Evolutionary conservation across 2,888 invertebrate species (phyloP), one percentile per base, ranked within the genome.

Genomic region (Apotomis capreana): DNA sequence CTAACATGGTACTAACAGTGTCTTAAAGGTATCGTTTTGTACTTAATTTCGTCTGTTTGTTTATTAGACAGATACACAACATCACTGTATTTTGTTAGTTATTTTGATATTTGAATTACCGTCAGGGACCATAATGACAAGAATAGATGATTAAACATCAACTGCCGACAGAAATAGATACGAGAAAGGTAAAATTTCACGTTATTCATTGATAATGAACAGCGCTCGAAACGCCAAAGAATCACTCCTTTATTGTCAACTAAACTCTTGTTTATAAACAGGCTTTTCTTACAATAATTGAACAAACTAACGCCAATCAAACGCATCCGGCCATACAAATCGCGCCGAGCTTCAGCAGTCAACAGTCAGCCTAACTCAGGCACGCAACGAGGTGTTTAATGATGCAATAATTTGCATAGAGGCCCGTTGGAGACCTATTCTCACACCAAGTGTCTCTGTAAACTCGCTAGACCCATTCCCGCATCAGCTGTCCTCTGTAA

Each of bases 341-440:
- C 86, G 82, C 80, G 85, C 78, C 74, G 76, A 77, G 73, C 80
- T 77, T 77, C 77, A 80, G 79, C 77, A 80, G 79, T 80, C 81
- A 80, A 75, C 77, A 76, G 77, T 67, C 72, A 75, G 65, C 70
- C 75, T 77, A 75, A 76, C 75, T 71, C 73, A 86, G 86, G 85
- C 87, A 79, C 82, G 81, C 83, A 83, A 84, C 87, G 80, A 89
- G 89, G 90, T 92, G 92, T 91, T 91, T 92, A 93, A 93, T 91
- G 92, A 92, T 90, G 89, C 89, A 88, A 89, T 88, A 87, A 92
- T 93, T 92, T 93, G 92, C 93, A 93, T 93, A 90, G 86, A 81
- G 80, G 83, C 83, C 85, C 84, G 86, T 85, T 84, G 86, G 82
- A 81, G 81, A 84, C 78, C 89, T 87, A 91, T 92, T 92, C 92